Percentiles rank a stretch among this genome's conserved stretches.
Evolutionary conservation across 1,140 invertebrate species (phyloP).

Genomic region (Drosophila tropicalis): DNA sequence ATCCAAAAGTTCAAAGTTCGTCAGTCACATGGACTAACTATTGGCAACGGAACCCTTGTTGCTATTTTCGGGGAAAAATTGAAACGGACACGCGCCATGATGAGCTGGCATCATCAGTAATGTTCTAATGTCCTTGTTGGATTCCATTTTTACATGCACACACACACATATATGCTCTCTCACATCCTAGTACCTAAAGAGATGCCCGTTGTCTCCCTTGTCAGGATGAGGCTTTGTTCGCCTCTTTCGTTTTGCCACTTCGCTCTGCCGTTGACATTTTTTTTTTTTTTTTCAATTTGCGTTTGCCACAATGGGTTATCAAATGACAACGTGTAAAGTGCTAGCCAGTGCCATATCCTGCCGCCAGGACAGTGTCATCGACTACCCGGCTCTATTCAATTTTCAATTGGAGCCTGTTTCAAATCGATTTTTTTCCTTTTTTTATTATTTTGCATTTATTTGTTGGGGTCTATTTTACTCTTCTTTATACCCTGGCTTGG

Average conservation of each 20-base stretch:
- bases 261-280: slow-evolving; percentile 50
- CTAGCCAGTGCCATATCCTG: slow-evolving; percentile 57
- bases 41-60: slow-evolving; percentile 27
- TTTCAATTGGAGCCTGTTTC: slow-evolving; percentile 77
- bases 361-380: slow-evolving; percentile 30
- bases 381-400: slow-evolving; percentile 66
- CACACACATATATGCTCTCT: background rate
- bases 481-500: background rate
- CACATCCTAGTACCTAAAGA: slow-evolving; percentile 17
- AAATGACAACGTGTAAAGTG: slow-evolving; percentile 77
- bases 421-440: slow-evolving; percentile 67
- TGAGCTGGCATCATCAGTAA: slow-evolving; percentile 20
- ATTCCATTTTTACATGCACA: slow-evolving; percentile 49
- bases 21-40: slow-evolving; percentile 12
- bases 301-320: slow-evolving; percentile 79
- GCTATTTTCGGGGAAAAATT: slow-evolving; percentile 23
- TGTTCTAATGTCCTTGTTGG: slow-evolving; percentile 44
- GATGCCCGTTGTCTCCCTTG: slow-evolving; percentile 34
- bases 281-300: slow-evolving; percentile 79
- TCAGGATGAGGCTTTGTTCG: slow-evolving; percentile 29
- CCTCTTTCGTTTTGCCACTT: slow-evolving; percentile 55
- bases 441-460: slow-evolving; percentile 72
- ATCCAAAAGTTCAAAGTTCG: slow-evolving; percentile 47
- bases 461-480: slow-evolving; percentile 24
- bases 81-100: slow-evolving; percentile 11